A percentile compares a stretch with the other conserved stretches of the same genome.
Evolutionary conservation across 2,113 vertebrate genomes (phyloP).

Genomic region (Heliornis fulica): DNA sequence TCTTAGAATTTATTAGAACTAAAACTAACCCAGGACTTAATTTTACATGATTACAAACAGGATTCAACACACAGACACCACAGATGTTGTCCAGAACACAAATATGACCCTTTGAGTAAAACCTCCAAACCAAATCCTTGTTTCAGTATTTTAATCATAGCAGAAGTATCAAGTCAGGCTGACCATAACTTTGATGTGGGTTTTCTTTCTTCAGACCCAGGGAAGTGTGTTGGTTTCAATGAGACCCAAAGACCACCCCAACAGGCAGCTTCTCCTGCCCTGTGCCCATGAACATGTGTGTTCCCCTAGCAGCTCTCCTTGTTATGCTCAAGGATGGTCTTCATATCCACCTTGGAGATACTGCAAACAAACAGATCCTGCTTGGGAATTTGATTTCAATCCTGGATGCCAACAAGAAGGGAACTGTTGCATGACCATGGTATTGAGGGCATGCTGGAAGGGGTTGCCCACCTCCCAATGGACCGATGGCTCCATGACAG

Average conservation of each 20-base stretch:
- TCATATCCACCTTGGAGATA: background rate
- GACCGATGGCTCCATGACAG: fast-evolving
- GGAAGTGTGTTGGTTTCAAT: fast-evolving
- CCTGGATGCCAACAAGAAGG: background rate
- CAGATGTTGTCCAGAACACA: background rate
- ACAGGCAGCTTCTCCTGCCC: fast-evolving
- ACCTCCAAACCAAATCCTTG: background rate
- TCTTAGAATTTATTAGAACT: background rate
- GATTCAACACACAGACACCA: background rate
- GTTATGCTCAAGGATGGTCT: fast-evolving
- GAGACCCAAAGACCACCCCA: background rate
- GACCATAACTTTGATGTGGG: background rate
- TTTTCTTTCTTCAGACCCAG: background rate
- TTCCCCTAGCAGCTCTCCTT: background rate
- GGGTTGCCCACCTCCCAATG: background rate
- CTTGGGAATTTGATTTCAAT: fast-evolving
- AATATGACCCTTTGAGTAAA: background rate
- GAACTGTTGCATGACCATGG: fast-evolving
- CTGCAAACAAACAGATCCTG: background rate
- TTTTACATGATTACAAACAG: background rate
- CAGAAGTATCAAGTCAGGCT: background rate
- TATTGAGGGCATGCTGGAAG: background rate
- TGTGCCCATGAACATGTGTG: fast-evolving
- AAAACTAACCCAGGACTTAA: background rate
- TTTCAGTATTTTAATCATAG: background rate